A percentile compares a stretch with the other conserved stretches of the same genome.
Conservation (phyloP, 2,113 vertebrate species). For the Notiomystis cincta region DNA sequence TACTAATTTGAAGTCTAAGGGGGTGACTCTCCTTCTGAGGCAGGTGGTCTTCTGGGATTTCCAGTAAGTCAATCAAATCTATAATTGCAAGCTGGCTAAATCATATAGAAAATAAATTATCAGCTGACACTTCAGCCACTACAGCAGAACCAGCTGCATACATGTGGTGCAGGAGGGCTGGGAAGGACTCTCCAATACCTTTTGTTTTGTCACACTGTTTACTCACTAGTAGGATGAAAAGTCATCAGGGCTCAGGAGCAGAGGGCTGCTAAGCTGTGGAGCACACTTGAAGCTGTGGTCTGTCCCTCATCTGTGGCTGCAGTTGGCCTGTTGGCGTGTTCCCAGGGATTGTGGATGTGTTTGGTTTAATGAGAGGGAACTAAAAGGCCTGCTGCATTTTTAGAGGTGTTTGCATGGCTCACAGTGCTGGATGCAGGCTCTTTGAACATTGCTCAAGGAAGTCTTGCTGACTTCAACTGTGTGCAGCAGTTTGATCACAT, state of each 20-base stretch:
- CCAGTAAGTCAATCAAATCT: background rate
- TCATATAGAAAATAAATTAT: background rate
- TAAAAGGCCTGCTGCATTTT: background rate
- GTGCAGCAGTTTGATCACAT: fast-evolving
- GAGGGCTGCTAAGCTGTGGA: background rate
- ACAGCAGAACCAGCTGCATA: background rate
- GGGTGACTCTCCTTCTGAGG: background rate
- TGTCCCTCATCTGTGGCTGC: background rate
- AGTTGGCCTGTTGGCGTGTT: fast-evolving
- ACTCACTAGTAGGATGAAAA: background rate
- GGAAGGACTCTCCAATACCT: background rate
- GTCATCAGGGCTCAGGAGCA: background rate
- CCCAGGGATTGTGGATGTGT: background rate
- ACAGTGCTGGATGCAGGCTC: background rate
- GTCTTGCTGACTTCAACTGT: background rate
- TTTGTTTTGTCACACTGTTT: background rate
- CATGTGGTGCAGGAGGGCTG: fast-evolving
- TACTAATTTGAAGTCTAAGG: constrained; percentile 11
- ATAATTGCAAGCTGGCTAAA: background rate
- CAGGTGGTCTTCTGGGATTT: background rate
- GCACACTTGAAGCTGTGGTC: background rate
- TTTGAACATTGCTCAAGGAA: background rate
- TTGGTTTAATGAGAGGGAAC: background rate
- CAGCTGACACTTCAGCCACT: background rate
- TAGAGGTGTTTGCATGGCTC: background rate